Percentiles rank a stretch among this genome's conserved stretches.
phyloP scores from a whole-genome alignment of 2,888 invertebrate species.

The Phoronis australis region DNA sequence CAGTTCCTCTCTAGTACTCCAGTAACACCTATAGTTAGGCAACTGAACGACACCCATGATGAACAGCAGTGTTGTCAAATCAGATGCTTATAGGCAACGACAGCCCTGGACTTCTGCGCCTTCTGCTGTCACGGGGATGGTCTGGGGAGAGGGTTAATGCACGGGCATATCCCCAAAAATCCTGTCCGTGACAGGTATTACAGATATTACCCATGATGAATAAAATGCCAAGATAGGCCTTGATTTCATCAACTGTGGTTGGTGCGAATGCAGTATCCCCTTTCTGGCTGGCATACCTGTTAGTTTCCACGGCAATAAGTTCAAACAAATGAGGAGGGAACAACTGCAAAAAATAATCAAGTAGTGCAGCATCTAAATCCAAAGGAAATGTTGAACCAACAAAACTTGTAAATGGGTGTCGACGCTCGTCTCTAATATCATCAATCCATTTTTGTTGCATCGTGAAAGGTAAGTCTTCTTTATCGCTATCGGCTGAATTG shows the following conservation, averaged over 20 bases:
- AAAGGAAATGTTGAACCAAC: not conserved
- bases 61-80: too few relatives aligned
- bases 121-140: too few relatives aligned
- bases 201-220: too few relatives aligned
- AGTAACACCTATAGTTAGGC: not conserved
- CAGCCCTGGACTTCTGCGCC: too few relatives aligned
- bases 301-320: not conserved
- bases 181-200: too few relatives aligned
- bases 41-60: not conserved
- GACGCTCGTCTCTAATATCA: not conserved
- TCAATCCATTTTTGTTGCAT: not conserved
- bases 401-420: not conserved
- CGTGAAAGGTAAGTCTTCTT: not conserved
- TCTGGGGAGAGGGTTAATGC: too few relatives aligned
- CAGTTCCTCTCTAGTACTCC: not conserved
- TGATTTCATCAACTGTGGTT: not conserved
- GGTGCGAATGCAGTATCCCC: not conserved
- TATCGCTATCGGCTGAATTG: not conserved
- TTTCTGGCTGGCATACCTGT: not conserved
- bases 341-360: not conserved
- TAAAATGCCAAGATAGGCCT: not conserved
- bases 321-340: not conserved
- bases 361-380: not conserved
- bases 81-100: too few relatives aligned
- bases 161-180: too few relatives aligned